A percentile compares a stretch with the other conserved stretches of the same genome.
Conservation (phyloP, 2,888 invertebrate species). For the Cerastis rubricosa region DNA sequence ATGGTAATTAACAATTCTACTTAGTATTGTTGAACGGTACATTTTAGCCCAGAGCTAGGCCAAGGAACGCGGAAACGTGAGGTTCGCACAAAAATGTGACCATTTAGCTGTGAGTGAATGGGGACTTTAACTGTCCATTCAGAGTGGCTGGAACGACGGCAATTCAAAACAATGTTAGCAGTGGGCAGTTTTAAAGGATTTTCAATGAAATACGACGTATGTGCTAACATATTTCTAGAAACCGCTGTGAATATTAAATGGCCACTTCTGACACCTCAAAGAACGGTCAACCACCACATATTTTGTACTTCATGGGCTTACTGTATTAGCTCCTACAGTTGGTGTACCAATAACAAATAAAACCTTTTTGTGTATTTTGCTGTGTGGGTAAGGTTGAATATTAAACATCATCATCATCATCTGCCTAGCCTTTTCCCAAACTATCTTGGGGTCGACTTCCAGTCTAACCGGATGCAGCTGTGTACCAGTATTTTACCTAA, state of each 20-base stretch:
- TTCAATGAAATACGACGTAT: conserved; percentile 76
- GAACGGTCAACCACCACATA: conserved; percentile 52
- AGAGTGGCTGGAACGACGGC: conserved; percentile 76
- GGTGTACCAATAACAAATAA: conserved; percentile 6
- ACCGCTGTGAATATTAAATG: conserved; percentile 71
- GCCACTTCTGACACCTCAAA: conserved; percentile 53
- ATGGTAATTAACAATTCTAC: conserved; percentile 56
- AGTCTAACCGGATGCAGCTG: too few species aligned
- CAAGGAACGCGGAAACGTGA: conserved; percentile 84
- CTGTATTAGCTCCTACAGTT: conserved; percentile 16
- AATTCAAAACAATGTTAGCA: conserved; percentile 83
- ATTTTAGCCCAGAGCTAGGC: conserved; percentile 62
- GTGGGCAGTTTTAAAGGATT: conserved; percentile 72
- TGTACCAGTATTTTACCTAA: too few species aligned
- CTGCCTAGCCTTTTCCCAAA: too few species aligned
- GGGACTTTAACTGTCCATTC: conserved; percentile 86
- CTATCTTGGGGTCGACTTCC: too few species aligned
- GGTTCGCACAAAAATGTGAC: conserved; percentile 81
- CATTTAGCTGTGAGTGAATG: conserved; percentile 85
- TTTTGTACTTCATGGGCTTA: conserved; percentile 17
- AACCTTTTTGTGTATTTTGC: background rate
- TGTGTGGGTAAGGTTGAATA: background rate
- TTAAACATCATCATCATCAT: too few species aligned
- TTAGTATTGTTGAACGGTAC: conserved; percentile 66
- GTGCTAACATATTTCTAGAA: conserved; percentile 68